Base-by-base conservation (phyloP, 2,888 invertebrate species). In the Caradrina kadenii region DNA sequence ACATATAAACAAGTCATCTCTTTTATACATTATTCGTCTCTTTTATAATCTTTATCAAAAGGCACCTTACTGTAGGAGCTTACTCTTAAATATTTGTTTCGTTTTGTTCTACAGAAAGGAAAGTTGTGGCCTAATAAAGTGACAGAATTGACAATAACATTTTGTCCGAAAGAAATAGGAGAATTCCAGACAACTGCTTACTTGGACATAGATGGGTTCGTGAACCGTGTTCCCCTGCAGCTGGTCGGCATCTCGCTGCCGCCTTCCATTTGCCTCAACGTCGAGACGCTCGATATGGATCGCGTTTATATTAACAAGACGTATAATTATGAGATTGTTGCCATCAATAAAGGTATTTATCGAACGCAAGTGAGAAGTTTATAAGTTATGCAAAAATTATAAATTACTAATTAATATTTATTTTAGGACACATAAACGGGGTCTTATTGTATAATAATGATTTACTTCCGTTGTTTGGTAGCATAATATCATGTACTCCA, bases 281-380 rank as follows among this genome's bases (percentile, higher is more conserved):
- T 97, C 19, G 95, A 96, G 78, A 96, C 94, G 3, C 89, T 97
- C 17, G 95, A 97, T 71, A 96, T 96, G 86, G 95, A 96, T 73
- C 90, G 94, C 66, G 95, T 97, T 54, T 97, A 96, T 78, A 93
- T 97, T 35, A 96, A 96, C 75, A 96, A 96, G 21, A 88, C 90
- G 22, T 97, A 97, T 84, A 93, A 96, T 80, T 97, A 97, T 81
- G 97, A 97, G 94, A 93, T 97, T 26, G 93, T 96, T 19, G 96
- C 95, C 26, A 92, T 91, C n/a, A 96, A 96, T 86, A 96, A 93
- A 92, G 96, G 96, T 96, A 89, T 48, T 39, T 13, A n/a, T n/a
- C n/a, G 2, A n/a, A 11, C 15, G 15, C 8, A n/a, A 19, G 1
- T 45, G 5, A 7, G 11, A 50, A 10, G 2, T 45, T 22, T 21